These are phyloP conservation scores for Archaeoteleia sp. DNA, from an alignment of 2,888 invertebrate genomes.

Conservation along the genomic window DNA sequence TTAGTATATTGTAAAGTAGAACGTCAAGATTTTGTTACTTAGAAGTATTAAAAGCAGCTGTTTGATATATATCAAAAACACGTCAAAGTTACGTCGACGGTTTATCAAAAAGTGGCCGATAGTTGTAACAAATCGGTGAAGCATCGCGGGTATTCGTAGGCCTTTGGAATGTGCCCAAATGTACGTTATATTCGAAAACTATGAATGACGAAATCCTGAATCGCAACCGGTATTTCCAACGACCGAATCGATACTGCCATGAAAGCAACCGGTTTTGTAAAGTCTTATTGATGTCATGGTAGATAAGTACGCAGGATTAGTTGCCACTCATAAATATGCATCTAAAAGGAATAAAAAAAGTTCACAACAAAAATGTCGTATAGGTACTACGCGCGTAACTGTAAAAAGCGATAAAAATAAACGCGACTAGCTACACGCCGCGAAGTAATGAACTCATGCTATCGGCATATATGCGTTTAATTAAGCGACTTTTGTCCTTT, in stretches of 20 bases:
- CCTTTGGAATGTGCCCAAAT: too few species aligned
- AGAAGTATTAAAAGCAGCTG: too few species aligned
- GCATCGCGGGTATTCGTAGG: too few species aligned
- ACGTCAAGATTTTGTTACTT: too few species aligned
- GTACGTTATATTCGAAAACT: neutral
- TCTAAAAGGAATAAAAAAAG: slow-evolving; percentile 14
- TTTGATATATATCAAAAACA: too few species aligned
- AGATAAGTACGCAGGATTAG: slow-evolving; percentile 42
- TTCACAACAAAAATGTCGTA: slow-evolving; percentile 26
- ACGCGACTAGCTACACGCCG: slow-evolving; percentile 14
- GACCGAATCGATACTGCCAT: slow-evolving; percentile 35
- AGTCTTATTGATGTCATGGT: slow-evolving; percentile 41
- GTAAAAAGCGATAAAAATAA: slow-evolving; percentile 41
- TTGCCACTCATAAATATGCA: slow-evolving; percentile 44
- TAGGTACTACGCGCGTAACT: slow-evolving; percentile 24
- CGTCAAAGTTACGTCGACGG: too few species aligned
- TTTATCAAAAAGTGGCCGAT: too few species aligned
- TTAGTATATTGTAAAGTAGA: too few species aligned
- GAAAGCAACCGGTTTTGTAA: slow-evolving; percentile 48
- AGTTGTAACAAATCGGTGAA: too few species aligned
- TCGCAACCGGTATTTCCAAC: slow-evolving; percentile 43
- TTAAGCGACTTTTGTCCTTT: slow-evolving; percentile 1
- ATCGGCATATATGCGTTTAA: neutral
- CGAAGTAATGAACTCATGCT: slow-evolving; percentile 21
- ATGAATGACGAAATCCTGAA: slow-evolving; percentile 46